phyloP scores from a whole-genome alignment of 2,113 vertebrate genomes.

The Thalassoma bifasciatum region DNA sequence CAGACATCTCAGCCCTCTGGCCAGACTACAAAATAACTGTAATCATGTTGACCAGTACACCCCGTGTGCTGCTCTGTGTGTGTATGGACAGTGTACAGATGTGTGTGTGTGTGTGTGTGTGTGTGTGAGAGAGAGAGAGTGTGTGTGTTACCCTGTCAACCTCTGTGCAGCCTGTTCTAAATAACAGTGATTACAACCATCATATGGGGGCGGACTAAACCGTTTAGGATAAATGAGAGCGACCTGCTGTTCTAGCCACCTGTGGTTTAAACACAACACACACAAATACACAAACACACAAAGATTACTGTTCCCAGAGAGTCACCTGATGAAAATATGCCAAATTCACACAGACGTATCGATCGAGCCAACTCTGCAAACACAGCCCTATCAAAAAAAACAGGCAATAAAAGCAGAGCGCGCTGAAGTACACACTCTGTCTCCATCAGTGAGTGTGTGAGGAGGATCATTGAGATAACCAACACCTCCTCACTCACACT shows the following conservation, averaged over 20 bases:
- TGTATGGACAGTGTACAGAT: conserved; percentile 9
- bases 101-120: conserved; percentile 8
- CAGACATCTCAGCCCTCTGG: conserved; percentile 62
- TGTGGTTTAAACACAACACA: conserved; percentile 38
- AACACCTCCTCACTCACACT: no score
- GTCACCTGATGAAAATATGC: conserved; percentile 11
- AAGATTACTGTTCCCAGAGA: conserved; percentile 15
- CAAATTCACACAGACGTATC: conserved; percentile 9
- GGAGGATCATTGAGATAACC: no score
- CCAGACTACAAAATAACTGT: conserved; percentile 78
- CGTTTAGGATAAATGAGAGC: conserved; percentile 58
- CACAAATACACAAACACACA: conserved; percentile 7
- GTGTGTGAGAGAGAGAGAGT: conserved; percentile 9
- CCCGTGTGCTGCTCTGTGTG: conserved; percentile 38
- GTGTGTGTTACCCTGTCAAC: conserved; percentile 29
- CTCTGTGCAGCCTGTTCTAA: conserved; percentile 36
- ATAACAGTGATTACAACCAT: conserved; percentile 69
- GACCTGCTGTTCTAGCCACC: conserved; percentile 52
- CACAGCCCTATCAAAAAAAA: not conserved
- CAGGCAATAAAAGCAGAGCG: not conserved
- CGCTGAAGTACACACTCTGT: not conserved
- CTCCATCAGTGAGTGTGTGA: not conserved
- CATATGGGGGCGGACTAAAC: conserved; percentile 51
- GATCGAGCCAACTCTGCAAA: not conserved
- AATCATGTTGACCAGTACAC: conserved; percentile 75